Percentiles rank a stretch among this genome's conserved stretches.
Conservation (phyloP, 2,888 invertebrate species). For the Polietes domitor region DNA sequence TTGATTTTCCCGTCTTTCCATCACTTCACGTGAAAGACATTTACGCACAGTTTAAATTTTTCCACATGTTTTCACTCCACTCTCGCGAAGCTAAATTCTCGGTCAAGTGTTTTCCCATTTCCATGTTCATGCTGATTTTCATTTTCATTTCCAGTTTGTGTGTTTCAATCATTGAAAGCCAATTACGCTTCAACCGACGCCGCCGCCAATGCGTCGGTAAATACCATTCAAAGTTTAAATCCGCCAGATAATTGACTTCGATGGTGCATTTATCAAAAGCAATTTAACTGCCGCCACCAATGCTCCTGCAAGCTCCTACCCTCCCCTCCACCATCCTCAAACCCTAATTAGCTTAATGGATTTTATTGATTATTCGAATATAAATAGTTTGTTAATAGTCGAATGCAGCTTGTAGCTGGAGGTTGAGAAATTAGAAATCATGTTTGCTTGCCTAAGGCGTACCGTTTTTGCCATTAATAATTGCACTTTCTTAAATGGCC, state of each 20-base stretch:
- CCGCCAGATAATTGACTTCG: constrained; percentile 34
- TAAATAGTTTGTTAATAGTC: neutral
- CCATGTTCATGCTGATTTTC: neutral
- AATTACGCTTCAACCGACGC: constrained; percentile 17
- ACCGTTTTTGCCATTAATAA: neutral
- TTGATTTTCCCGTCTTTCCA: too few relatives aligned
- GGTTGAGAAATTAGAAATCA: neutral
- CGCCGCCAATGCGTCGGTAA: neutral
- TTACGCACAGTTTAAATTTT: neutral
- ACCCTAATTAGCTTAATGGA: constrained; percentile 46
- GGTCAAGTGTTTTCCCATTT: neutral
- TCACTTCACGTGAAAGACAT: neutral
- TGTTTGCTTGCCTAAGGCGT: neutral
- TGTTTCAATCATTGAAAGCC: constrained; percentile 2
- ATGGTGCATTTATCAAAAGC: constrained; percentile 32
- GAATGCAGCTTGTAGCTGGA: neutral
- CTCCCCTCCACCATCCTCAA: neutral
- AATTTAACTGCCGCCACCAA: constrained; percentile 33
- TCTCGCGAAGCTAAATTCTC: neutral
- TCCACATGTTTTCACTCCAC: neutral
- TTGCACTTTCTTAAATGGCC: too few relatives aligned
- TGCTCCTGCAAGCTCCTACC: neutral
- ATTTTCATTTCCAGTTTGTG: constrained; percentile 8
- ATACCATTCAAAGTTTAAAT: constrained; percentile 19
- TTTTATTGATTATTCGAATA: constrained; percentile 43